phyloP scores from a whole-genome alignment of 2,888 invertebrate genomes.

The Patella ulyssiponensis region DNA sequence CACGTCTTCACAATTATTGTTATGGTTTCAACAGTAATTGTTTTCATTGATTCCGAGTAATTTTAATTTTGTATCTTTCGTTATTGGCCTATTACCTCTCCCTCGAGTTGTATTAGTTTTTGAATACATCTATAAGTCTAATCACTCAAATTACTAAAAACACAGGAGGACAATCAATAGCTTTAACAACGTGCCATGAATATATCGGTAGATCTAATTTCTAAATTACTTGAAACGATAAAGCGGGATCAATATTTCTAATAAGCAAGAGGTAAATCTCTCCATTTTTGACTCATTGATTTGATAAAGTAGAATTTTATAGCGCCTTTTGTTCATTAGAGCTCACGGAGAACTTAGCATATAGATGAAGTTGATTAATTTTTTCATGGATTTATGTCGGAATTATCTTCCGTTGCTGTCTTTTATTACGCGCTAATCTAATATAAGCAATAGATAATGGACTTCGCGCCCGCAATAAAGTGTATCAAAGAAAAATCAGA shows the following conservation, averaged over 20 bases:
- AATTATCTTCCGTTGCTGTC: too few species aligned
- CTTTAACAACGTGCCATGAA: slow-evolving; percentile 5
- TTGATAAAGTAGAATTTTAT: slow-evolving; percentile 12
- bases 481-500: too few species aligned
- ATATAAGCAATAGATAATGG: slow-evolving; percentile 13
- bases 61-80: neutral
- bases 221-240: slow-evolving; percentile 9
- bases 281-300: slow-evolving; percentile 7
- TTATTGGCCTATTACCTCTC: slow-evolving; percentile 1
- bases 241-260: slow-evolving; percentile 5
- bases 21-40: too few species aligned
- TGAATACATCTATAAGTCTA: slow-evolving; percentile 12
- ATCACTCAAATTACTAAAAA: slow-evolving; percentile 6
- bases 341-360: neutral
- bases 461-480: neutral
- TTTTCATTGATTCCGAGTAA: neutral
- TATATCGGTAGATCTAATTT: slow-evolving; percentile 10
- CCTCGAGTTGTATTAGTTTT: neutral
- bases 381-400: too few species aligned
- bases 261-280: slow-evolving; percentile 2
- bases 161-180: neutral
- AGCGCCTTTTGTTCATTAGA: neutral
- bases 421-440: neutral
- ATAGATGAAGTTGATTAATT: too few species aligned
- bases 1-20: too few species aligned